These are phyloP conservation scores for Heliangelus exortis DNA, from an alignment of 2,797 vertebrate species.

Conservation along the genomic window DNA sequence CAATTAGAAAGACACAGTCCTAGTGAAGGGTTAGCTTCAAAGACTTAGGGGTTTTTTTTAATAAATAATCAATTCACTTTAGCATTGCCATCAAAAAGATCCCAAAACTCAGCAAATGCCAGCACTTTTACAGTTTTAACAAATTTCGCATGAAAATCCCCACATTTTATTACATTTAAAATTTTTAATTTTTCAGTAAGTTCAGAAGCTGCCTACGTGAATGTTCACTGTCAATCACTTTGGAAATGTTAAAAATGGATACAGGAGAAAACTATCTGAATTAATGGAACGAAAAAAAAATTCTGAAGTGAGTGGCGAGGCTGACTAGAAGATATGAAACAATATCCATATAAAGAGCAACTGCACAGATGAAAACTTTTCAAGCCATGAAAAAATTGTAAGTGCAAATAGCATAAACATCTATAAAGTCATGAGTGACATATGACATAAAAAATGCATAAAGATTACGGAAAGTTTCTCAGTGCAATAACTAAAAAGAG, in stretches of 20 bases:
- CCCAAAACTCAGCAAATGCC: not conserved
- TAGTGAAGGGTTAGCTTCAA: not conserved
- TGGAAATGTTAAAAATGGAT: not conserved
- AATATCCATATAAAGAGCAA: not conserved
- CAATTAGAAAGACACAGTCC: not conserved
- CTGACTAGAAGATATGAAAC: not conserved
- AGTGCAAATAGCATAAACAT: not conserved
- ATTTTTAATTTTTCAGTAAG: not conserved
- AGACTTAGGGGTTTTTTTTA: not conserved
- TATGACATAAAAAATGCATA: not conserved
- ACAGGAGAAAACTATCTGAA: not conserved
- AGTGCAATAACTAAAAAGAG: constrained; percentile 15
- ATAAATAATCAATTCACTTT: not conserved
- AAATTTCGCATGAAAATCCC: not conserved
- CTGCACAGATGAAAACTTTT: not conserved
- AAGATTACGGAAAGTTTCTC: constrained; percentile 32
- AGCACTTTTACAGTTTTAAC: not conserved
- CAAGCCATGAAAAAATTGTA: not conserved
- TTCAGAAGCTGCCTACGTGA: not conserved
- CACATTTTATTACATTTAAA: not conserved
- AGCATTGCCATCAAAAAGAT: not conserved
- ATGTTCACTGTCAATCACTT: not conserved
- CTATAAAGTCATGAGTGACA: not conserved
- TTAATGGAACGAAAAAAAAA: not conserved
- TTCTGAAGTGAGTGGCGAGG: not conserved